These are phyloP conservation scores for Heliconius melpomene DNA, from an alignment of 1,140 invertebrate genomes.

Conservation along the genomic window DNA sequence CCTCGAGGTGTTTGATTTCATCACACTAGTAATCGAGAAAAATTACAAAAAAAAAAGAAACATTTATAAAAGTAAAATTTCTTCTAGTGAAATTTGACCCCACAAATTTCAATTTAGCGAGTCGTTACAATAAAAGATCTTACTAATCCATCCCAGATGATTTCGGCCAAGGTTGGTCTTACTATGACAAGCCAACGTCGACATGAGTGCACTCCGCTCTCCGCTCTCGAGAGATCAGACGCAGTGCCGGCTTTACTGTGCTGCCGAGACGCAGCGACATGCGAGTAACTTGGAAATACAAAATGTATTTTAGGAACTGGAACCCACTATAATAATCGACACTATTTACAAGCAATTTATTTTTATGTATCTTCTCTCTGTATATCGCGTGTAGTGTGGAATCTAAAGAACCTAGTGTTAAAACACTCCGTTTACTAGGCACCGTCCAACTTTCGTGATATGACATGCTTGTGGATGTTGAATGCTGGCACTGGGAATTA, in stretches of 20 bases:
- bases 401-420: background rate
- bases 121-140: background rate
- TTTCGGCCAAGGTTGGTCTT: constrained; percentile 11
- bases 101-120: background rate
- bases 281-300: background rate
- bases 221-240: too few species aligned
- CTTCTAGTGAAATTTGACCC: background rate
- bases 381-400: too few species aligned
- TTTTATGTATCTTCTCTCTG: too few species aligned
- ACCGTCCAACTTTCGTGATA: too few species aligned
- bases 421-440: background rate
- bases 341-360: too few species aligned
- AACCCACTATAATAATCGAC: background rate
- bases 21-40: too few species aligned
- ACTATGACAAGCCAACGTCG: background rate
- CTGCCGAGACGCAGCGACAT: background rate
- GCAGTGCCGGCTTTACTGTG: too few species aligned
- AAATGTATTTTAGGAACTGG: background rate
- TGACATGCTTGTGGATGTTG: too few species aligned
- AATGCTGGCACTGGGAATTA: too few species aligned
- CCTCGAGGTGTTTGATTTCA: too few species aligned
- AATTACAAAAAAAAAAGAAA: too few species aligned
- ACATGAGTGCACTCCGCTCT: background rate
- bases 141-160: background rate
- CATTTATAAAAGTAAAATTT: too few species aligned